Evolutionary conservation across 2,113 vertebrate genomes (phyloP).

Genomic region (Colinus virginianus): DNA sequence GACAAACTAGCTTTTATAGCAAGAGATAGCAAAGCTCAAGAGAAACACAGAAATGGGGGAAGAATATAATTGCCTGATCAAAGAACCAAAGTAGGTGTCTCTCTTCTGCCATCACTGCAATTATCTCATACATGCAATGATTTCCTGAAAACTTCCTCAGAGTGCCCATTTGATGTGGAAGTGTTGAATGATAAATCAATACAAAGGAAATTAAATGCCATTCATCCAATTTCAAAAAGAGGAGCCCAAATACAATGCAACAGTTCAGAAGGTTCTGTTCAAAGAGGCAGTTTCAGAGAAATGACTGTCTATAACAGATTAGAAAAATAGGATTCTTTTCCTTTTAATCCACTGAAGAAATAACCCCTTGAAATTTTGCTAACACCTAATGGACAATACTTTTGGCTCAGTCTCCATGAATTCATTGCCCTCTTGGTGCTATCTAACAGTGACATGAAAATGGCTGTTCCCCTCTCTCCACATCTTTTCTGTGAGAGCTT

Average conservation of each 20-base stretch:
- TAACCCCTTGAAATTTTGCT: background rate
- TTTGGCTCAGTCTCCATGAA: background rate
- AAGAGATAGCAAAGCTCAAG: constrained; percentile 4
- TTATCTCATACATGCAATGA: background rate
- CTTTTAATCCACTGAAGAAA: background rate
- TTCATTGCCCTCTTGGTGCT: background rate
- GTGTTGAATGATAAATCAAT: background rate
- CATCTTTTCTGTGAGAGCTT: background rate
- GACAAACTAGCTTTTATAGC: background rate
- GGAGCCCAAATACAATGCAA: background rate
- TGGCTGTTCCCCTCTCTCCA: background rate
- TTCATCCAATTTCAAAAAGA: constrained; percentile 12
- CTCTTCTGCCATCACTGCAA: background rate
- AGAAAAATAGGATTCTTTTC: background rate
- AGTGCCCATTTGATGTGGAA: background rate
- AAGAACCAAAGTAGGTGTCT: background rate
- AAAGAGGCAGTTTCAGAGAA: constrained; percentile 6
- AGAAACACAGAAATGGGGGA: background rate
- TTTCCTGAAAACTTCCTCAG: background rate
- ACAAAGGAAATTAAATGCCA: background rate
- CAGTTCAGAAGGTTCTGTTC: background rate
- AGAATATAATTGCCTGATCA: background rate
- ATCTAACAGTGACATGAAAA: background rate
- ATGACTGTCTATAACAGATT: background rate
- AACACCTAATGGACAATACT: background rate